A percentile compares a stretch with the other conserved stretches of the same genome.
Evolutionary conservation across 1,140 invertebrate genomes (phyloP).

Genomic region (Lerema accius): DNA sequence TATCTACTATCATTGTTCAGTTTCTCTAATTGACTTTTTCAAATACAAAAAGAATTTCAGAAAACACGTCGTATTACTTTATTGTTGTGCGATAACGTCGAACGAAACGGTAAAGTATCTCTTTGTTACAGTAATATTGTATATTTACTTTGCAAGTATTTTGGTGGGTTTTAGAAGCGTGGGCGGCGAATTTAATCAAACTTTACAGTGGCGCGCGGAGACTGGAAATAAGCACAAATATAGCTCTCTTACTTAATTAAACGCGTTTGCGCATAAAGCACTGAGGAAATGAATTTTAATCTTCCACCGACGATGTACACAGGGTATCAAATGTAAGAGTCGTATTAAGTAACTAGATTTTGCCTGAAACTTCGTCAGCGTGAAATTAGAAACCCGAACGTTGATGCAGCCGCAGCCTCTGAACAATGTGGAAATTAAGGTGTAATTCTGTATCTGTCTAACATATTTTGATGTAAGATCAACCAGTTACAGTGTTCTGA

Average conservation of each 20-base stretch:
- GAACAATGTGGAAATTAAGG: too few species aligned
- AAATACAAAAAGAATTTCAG: too few species aligned
- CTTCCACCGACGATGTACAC: not conserved
- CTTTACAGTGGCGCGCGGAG: slow-evolving; percentile 5
- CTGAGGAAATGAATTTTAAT: slow-evolving; percentile 8
- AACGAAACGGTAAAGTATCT: not conserved
- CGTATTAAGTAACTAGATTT: not conserved
- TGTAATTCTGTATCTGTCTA: too few species aligned
- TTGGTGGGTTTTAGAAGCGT: slow-evolving; percentile 3
- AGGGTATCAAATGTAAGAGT: not conserved
- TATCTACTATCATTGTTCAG: too few species aligned
- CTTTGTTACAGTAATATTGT: not conserved
- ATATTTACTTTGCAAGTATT: not conserved
- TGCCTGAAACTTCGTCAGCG: too few species aligned
- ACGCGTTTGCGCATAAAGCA: slow-evolving; percentile 6
- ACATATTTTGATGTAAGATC: too few species aligned
- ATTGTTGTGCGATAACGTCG: too few species aligned
- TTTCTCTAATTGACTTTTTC: too few species aligned
- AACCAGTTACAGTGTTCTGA: too few species aligned
- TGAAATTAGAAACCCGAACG: too few species aligned
- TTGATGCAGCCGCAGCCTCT: too few species aligned
- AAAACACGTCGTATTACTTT: too few species aligned
- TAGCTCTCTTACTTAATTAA: not conserved
- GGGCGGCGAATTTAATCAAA: slow-evolving; percentile 13
- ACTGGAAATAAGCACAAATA: slow-evolving; percentile 8